Evolutionary conservation across 2,888 invertebrate genomes (phyloP).

Genomic region (Sicus ferrugineus): DNA sequence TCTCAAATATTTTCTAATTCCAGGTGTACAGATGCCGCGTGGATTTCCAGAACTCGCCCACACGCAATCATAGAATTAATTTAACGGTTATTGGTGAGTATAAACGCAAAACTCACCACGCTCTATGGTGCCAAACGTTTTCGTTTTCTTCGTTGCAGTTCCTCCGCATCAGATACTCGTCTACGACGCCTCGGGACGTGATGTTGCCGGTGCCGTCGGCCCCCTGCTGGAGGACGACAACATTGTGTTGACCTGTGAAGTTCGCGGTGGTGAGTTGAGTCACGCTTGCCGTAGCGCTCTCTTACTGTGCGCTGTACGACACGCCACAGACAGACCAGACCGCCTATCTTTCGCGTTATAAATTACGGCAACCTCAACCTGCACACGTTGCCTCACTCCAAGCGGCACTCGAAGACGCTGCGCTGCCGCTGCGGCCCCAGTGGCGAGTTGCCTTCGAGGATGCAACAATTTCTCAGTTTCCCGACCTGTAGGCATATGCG

Average conservation of each 20-base stretch:
- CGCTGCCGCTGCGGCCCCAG: constrained; percentile 22
- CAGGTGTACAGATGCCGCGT: constrained; percentile 84
- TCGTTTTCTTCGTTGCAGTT: constrained; percentile 68
- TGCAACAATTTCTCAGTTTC: constrained; percentile 51
- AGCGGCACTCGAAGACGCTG: constrained; percentile 4
- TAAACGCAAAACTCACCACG: not conserved
- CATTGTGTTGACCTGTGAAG: constrained; percentile 84
- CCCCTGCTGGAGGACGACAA: constrained; percentile 85
- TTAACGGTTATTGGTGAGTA: constrained; percentile 89
- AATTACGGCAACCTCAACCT: not conserved
- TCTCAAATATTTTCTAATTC: constrained; percentile 5
- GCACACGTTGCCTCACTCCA: not conserved
- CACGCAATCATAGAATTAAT: constrained; percentile 86
- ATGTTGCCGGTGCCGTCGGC: constrained; percentile 80
- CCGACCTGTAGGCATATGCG: constrained; percentile 61
- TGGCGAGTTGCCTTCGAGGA: constrained; percentile 46
- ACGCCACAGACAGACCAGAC: not conserved
- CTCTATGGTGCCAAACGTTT: no score
- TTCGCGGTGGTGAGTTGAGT: constrained; percentile 80
- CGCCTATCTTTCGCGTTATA: not conserved
- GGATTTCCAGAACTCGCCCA: constrained; percentile 88
- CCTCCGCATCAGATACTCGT: constrained; percentile 87
- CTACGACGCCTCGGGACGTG: constrained; percentile 83
- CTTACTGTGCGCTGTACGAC: not conserved
- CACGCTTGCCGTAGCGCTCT: not conserved